phyloP scores from a whole-genome alignment of 2,113 vertebrate species.

The Toxotes chatareus region DNA sequence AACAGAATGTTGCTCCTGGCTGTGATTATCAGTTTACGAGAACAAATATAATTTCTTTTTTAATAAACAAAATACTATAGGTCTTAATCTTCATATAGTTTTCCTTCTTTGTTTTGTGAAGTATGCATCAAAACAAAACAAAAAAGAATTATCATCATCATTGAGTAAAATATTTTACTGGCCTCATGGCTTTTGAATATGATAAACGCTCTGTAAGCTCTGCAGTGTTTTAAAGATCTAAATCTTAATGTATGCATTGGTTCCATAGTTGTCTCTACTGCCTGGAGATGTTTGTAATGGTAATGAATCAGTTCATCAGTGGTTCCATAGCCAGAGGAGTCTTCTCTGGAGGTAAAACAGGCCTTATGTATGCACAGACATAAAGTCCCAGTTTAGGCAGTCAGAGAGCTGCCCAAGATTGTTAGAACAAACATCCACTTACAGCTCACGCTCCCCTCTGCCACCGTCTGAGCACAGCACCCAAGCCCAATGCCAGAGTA shows the following conservation, averaged over 20 bases:
- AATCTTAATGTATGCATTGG: conserved; percentile 49
- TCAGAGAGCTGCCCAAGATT: conserved; percentile 51
- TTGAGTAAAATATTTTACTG: not conserved
- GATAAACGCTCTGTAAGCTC: not conserved
- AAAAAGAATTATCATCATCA: not conserved
- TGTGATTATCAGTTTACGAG: not conserved
- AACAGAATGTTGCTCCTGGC: not conserved
- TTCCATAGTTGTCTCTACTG: conserved; percentile 23
- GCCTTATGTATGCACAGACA: conserved; percentile 45
- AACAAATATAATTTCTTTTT: not conserved
- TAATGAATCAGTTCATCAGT: conserved; percentile 61
- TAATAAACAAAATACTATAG: not conserved
- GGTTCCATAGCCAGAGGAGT: conserved; percentile 46
- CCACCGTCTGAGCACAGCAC: conserved; percentile 67
- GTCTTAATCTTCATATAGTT: not conserved
- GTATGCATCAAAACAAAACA: not conserved
- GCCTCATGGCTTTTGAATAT: not conserved
- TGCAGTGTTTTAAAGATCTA: conserved; percentile 21
- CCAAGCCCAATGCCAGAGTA: conserved; percentile 74
- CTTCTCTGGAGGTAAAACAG: conserved; percentile 31
- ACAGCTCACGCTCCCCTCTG: conserved; percentile 58
- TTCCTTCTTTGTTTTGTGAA: not conserved
- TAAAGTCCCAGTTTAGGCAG: conserved; percentile 52
- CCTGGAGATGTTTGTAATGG: conserved; percentile 61
- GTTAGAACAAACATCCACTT: conserved; percentile 71